Evolutionary conservation across 2,797 vertebrate genomes (phyloP).

Genomic region (Apodemus agrarius): DNA sequence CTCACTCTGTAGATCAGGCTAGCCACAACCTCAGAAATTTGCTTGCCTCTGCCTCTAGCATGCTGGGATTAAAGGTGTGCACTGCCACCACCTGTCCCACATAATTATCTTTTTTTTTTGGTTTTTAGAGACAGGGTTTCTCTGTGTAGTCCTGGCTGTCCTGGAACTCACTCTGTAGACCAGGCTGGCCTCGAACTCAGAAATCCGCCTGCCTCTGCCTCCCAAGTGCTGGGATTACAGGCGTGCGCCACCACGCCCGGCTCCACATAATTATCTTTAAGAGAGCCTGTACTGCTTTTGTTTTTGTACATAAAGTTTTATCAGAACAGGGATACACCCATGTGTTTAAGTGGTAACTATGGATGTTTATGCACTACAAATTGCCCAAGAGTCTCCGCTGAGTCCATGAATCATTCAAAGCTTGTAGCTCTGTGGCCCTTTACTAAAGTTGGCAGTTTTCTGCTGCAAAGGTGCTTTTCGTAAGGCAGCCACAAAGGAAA

Average conservation of each 20-base stretch:
- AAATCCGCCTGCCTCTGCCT: neutral
- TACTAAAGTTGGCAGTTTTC: neutral
- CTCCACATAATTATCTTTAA: neutral
- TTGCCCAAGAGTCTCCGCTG: neutral
- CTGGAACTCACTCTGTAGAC: neutral
- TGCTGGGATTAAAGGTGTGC: neutral
- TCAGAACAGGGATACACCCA: neutral
- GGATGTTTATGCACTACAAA: neutral
- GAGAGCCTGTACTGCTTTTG: neutral
- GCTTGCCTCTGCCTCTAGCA: neutral
- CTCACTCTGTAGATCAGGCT: neutral
- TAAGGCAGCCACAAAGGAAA: neutral
- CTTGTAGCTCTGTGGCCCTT: neutral
- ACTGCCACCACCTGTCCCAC: neutral
- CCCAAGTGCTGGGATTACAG: neutral
- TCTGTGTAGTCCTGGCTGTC: neutral
- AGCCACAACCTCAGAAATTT: neutral
- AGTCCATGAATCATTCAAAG: neutral
- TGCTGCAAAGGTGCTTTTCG: constrained; percentile 23
- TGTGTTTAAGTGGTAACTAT: neutral
- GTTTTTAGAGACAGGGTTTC: too few species aligned
- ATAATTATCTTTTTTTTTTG: neutral
- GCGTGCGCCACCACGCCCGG: neutral
- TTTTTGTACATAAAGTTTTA: constrained; percentile 33
- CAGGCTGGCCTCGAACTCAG: neutral